These are phyloP conservation scores for Bubalus kerabau DNA, from an alignment of 2,113 vertebrate genomes.

Conservation along the genomic window DNA sequence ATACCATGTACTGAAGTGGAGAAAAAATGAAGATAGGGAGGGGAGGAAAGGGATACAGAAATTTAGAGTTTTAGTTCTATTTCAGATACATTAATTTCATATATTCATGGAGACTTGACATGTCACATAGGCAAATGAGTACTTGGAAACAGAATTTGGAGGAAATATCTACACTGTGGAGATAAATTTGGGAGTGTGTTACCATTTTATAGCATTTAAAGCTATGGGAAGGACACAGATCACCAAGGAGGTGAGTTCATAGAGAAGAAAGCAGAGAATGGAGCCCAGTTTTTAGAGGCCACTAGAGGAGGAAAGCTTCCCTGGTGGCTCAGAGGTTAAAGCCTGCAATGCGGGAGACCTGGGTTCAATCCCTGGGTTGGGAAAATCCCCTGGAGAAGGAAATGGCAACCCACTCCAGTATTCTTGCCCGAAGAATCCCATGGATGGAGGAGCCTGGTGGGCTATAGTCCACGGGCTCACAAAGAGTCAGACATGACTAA, in stretches of 20 bases:
- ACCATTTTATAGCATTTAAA: slow-evolving; percentile 9
- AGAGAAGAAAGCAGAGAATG: neutral
- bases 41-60: neutral
- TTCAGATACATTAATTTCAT: neutral
- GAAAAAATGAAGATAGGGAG: neutral
- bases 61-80: neutral
- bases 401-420: too few relatives aligned
- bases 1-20: neutral
- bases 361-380: too few relatives aligned
- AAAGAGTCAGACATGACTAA: too few relatives aligned
- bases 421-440: too few relatives aligned
- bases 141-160: neutral
- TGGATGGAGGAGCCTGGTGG: too few relatives aligned
- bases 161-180: neutral
- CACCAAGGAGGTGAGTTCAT: neutral
- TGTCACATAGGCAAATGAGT: neutral
- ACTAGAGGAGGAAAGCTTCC: neutral
- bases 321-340: too few relatives aligned
- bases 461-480: too few relatives aligned
- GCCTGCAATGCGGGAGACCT: too few relatives aligned
- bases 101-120: neutral
- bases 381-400: too few relatives aligned
- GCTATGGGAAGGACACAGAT: neutral
- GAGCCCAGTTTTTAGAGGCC: neutral
- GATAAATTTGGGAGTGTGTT: neutral